Conservation (phyloP, 1,140 invertebrate genomes). For the Trichonephila clavata region DNA sequence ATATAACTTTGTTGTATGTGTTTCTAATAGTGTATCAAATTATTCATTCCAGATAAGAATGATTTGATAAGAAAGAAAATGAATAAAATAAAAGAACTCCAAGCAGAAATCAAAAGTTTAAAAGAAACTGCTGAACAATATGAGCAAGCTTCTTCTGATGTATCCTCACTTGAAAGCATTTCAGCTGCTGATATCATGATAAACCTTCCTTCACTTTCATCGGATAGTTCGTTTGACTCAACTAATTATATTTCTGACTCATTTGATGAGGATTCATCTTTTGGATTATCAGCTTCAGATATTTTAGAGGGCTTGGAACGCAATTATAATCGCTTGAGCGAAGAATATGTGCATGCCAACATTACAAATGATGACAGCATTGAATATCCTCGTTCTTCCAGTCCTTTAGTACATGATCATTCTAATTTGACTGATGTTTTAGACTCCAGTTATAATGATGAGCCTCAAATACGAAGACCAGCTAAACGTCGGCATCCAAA, state of each 20-base stretch:
- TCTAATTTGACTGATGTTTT: neutral
- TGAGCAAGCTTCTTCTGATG: neutral
- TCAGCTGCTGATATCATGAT: neutral
- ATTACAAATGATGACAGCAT: neutral
- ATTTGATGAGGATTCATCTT: neutral
- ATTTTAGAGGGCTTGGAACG: neutral
- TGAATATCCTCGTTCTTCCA: constrained; percentile 7
- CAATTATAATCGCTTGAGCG: neutral
- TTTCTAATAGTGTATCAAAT: too few species aligned
- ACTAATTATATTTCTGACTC: neutral
- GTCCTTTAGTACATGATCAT: neutral
- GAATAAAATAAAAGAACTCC: constrained; percentile 14
- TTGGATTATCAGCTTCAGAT: neutral
- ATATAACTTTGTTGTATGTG: too few species aligned
- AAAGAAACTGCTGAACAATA: neutral
- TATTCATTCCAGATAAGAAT: constrained; percentile 36
- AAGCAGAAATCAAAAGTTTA: constrained; percentile 36
- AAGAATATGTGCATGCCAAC: neutral
- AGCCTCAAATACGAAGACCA: neutral
- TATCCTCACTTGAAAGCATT: neutral
- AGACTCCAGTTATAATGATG: neutral
- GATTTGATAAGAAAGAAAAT: neutral
- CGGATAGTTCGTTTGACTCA: neutral
- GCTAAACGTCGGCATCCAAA: neutral
- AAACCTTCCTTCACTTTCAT: neutral